Evolutionary conservation across 2,113 vertebrate genomes (phyloP).

Genomic region (Paracanthobrama guichenoti): DNA sequence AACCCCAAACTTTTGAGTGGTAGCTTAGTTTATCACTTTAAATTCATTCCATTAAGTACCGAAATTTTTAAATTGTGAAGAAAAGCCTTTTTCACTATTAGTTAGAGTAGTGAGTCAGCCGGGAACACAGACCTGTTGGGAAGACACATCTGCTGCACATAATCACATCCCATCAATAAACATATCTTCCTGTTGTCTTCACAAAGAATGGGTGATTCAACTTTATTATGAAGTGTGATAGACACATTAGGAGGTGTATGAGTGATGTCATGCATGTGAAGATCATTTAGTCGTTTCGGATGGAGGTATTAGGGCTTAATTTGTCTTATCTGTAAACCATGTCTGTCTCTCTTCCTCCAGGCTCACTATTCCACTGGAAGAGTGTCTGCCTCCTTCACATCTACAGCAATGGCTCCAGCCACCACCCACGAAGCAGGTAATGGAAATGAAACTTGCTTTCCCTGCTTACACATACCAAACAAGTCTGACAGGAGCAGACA

Average conservation of each 20-base stretch:
- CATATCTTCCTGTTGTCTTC: background rate
- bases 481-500: background rate
- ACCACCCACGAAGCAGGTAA: conserved; percentile 91
- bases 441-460: background rate
- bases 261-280: background rate
- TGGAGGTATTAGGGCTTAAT: background rate
- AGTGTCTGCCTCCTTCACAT: conserved; percentile 96
- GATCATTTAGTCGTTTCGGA: background rate
- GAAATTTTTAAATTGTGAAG: background rate
- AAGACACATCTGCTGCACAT: background rate
- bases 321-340: background rate
- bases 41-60: background rate
- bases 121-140: background rate
- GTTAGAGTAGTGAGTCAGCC: background rate
- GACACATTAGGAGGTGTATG: background rate
- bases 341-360: conserved; percentile 65
- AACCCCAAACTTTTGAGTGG: background rate
- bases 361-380: conserved; percentile 97
- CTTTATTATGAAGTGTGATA: background rate
- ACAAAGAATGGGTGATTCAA: background rate
- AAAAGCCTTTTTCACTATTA: background rate
- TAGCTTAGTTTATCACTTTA: background rate
- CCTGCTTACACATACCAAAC: background rate
- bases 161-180: background rate
- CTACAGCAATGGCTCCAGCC: conserved; percentile 92